Evolutionary conservation across 2,113 vertebrate species (phyloP), one percentile per base, ranked within the genome.

Genomic region (Oreochromis aureus): DNA sequence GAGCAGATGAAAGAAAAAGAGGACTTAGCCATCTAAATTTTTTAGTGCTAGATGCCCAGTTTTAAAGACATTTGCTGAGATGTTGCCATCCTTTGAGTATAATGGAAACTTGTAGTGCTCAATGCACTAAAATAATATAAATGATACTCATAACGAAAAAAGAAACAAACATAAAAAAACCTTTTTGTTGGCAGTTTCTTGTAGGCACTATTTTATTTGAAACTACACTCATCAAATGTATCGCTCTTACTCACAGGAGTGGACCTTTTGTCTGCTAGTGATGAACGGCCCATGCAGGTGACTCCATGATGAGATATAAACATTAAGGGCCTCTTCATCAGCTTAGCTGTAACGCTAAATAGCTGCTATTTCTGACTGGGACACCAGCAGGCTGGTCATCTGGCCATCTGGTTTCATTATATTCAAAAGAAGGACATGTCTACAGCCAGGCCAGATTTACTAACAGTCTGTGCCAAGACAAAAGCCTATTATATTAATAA

Each of bases 121-220:
- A 51, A 2, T 19, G 24, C 24, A 78, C 44, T 48, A 78, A 78
- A 78, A 32, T 76, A 27, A 46, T 19, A 32, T 11, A 78, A 19
- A 30, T 48, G 27, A 51, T 12, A 48, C 22, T 15, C 16, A 51
- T 71, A 24, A 24, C 3, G 1, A 16, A 44, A 71, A 44, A 71
- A 71, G n/a, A 71, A 76, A 48, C 1, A 46, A 69, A 41, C 0
- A 34, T 7, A 71, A 44, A 24, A 46, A 27, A 41, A 1, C 0
- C 12, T 41, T 24, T 71, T 71, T 9, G 36, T 44, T 71, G n/a
- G 22, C 5, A 46, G 22, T 46, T 46, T 71, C 66, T 71, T 16
- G 66, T 46, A 44, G 22, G 22, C n/a, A 46, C n/a, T 16, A 24
- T 27, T 71, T 44, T 44, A 44, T 71, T 44, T 71, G 2, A 44